phyloP scores from a whole-genome alignment of 2,113 vertebrate genomes.

The Nannobrachium achirus region DNA sequence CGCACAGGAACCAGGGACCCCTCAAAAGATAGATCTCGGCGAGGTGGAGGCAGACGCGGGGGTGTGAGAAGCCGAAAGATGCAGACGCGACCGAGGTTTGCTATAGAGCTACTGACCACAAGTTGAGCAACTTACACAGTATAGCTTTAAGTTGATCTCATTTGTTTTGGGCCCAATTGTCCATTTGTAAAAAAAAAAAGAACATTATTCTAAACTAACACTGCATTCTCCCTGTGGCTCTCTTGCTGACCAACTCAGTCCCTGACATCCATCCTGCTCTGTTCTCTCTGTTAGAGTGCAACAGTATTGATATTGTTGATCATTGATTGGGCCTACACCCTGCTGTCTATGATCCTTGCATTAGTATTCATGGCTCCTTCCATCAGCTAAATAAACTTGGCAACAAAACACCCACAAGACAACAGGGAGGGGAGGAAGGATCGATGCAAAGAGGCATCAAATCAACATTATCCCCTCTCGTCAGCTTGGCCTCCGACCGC shows the following conservation, averaged over 20 bases:
- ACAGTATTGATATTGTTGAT: slow-evolving; percentile 81
- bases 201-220: too few species aligned
- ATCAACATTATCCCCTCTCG: slow-evolving; percentile 96
- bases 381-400: slow-evolving; percentile 97
- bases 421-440: slow-evolving; percentile 79
- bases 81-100: too few species aligned
- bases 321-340: slow-evolving; percentile 90
- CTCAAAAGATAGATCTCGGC: too few species aligned
- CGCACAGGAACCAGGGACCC: too few species aligned
- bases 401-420: slow-evolving; percentile 85
- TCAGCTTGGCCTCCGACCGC: slow-evolving; percentile 84
- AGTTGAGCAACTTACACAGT: too few species aligned
- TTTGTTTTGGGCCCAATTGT: too few species aligned
- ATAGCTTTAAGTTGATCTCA: too few species aligned
- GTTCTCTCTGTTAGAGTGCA: slow-evolving; percentile 46
- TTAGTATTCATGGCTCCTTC: slow-evolving; percentile 98
- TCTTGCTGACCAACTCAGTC: not conserved
- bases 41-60: too few species aligned
- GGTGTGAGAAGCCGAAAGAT: too few species aligned
- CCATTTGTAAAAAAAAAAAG: too few species aligned
- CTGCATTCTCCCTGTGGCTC: too few species aligned
- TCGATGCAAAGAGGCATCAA: slow-evolving; percentile 96
- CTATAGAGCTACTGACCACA: too few species aligned
- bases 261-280: slow-evolving; percentile 10
- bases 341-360: slow-evolving; percentile 92